These are phyloP conservation scores for Benthosema pterotum DNA, from an alignment of 2,797 vertebrate genomes.

Conservation along the genomic window DNA sequence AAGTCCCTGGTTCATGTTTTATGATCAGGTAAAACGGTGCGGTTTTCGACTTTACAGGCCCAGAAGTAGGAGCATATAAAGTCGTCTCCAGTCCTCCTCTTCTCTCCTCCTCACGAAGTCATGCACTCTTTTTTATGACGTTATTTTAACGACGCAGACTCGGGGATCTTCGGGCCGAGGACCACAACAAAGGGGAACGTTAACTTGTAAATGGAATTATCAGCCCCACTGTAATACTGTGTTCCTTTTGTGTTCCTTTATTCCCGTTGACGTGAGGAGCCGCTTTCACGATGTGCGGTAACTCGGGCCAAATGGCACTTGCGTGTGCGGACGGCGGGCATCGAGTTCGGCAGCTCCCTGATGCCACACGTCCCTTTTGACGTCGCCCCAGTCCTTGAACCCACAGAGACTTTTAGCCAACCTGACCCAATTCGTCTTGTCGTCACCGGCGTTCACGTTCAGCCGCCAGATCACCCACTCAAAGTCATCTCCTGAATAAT, in stretches of 20 bases:
- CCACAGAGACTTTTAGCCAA: constrained; percentile 48
- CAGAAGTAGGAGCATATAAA: constrained; percentile 51
- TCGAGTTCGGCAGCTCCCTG: constrained; percentile 44
- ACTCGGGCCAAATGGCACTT: constrained; percentile 62
- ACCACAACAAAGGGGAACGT: constrained; percentile 73
- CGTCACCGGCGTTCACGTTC: constrained; percentile 18
- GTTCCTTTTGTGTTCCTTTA: constrained; percentile 66
- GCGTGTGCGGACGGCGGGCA: constrained; percentile 40
- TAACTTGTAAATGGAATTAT: constrained; percentile 69
- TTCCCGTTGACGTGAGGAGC: constrained; percentile 48
- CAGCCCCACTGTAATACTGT: constrained; percentile 58
- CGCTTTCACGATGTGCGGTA: constrained; percentile 45
- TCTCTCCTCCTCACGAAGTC: constrained; percentile 37
- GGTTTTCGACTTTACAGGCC: constrained; percentile 63
- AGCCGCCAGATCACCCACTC: constrained; percentile 23
- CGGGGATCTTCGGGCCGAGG: constrained; percentile 58
- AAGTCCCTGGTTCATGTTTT: constrained; percentile 50
- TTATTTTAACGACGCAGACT: constrained; percentile 63
- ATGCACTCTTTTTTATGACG: constrained; percentile 63
- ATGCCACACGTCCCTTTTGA: constrained; percentile 65
- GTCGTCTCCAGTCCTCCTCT: constrained; percentile 35
- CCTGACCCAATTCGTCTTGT: constrained; percentile 47
- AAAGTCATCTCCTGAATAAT: constrained; percentile 54
- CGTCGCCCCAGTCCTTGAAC: constrained; percentile 67
- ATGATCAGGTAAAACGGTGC: constrained; percentile 66